Conservation (phyloP, 2,888 invertebrate species). For the Rhopalosiphum nymphaeae region DNA sequence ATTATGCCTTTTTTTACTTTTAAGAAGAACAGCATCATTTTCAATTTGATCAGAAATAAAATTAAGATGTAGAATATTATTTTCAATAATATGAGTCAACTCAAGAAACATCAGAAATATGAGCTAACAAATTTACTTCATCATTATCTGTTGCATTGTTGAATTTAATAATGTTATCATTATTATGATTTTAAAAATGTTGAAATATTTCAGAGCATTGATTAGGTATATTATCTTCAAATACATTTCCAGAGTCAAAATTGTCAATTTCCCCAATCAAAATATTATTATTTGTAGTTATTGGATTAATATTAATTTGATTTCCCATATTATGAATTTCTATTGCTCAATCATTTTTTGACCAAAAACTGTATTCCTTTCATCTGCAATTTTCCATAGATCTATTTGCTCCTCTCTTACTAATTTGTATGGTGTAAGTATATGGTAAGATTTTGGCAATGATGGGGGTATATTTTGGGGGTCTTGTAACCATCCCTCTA, state of each 20-base stretch:
- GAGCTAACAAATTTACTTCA: not conserved
- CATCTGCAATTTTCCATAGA: not conserved
- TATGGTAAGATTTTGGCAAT: not conserved
- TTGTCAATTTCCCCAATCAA: not conserved
- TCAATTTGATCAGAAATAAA: not conserved
- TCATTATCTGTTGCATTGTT: not conserved
- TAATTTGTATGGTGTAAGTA: not conserved
- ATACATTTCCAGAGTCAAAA: not conserved
- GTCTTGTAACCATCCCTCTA: not conserved
- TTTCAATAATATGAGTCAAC: not conserved
- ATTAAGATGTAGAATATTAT: not conserved
- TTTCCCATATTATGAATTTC: not conserved
- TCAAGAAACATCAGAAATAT: not conserved
- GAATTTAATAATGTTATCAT: not conserved
- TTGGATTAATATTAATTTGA: slow-evolving; percentile 10
- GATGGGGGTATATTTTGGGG: not conserved
- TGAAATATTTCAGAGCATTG: not conserved
- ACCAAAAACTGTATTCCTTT: not conserved
- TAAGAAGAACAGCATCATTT: not conserved
- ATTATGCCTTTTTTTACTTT: not conserved
- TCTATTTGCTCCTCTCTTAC: not conserved
- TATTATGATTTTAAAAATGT: not conserved
- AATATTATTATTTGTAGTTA: slow-evolving; percentile 4
- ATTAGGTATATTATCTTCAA: not conserved
- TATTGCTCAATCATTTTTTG: not conserved